These are phyloP conservation scores for Falco cherrug DNA, from an alignment of 2,797 vertebrate species.

Conservation along the genomic window DNA sequence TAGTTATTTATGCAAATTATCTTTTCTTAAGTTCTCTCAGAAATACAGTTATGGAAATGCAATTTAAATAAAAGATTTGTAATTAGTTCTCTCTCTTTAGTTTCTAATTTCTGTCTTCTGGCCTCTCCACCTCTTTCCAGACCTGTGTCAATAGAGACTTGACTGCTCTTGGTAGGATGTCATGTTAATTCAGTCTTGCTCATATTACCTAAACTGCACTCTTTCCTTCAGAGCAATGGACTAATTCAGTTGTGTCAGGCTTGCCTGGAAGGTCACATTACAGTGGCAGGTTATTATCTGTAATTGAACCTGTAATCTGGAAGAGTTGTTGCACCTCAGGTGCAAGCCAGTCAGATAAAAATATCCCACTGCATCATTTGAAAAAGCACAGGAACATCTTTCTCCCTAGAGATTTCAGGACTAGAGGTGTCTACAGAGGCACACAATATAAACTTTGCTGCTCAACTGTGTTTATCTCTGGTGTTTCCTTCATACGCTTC, in stretches of 20 bases:
- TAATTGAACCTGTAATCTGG: not conserved
- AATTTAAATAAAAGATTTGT: not conserved
- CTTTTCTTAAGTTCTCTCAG: conserved; percentile 7
- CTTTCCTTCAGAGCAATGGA: not conserved
- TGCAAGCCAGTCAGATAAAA: not conserved
- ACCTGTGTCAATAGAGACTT: not conserved
- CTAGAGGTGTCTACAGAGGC: not conserved
- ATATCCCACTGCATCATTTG: not conserved
- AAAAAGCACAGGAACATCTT: not conserved
- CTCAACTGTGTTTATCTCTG: not conserved
- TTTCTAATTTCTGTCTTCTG: not conserved
- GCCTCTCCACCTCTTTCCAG: not conserved
- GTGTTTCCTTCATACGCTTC: not conserved
- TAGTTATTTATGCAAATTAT: not conserved
- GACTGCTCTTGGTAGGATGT: not conserved
- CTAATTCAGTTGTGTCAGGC: not conserved
- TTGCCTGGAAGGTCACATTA: not conserved
- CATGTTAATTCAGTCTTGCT: not conserved
- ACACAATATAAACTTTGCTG: not conserved
- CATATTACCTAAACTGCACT: not conserved
- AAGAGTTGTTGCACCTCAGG: not conserved
- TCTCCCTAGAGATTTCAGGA: not conserved
- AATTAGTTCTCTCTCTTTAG: conserved; percentile 34
- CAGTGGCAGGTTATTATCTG: not conserved
- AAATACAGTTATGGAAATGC: not conserved